Base-by-base conservation (phyloP, 2,113 vertebrate genomes). In the Sisor rabdophorus region DNA sequence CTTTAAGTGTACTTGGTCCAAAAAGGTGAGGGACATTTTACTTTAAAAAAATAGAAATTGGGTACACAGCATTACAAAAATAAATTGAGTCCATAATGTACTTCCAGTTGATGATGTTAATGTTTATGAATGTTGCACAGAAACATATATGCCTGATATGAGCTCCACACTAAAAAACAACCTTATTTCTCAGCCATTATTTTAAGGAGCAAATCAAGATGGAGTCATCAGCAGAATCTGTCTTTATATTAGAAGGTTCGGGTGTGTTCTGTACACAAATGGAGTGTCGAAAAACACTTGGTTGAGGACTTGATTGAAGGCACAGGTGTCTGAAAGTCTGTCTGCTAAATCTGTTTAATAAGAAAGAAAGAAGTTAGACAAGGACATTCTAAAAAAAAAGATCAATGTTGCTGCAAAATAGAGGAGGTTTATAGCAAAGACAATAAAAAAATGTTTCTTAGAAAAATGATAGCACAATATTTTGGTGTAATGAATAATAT, bases 11-110 rank as follows among this genome's bases (percentile, higher is more conserved):
- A 26, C 67, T 52, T 73, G 3, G 30, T 53, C 48, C 20, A 13
- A 72, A 15, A n/a, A 22, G 22, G n/a, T 10, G 48, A 59, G 24
- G 36, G 71, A 19, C 55, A 69, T 56, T 64, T 63, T 54, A 12
- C 84, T 86, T 86, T 90, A 92, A 86, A 90, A 92, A 92, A 92
- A 92, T 92, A 90, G 75, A 89, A 87, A 87, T 87, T 83, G 89
- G 86, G 87, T 85, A 83, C 87, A 85, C 80, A 73, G 85, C 19
- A 11, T 88, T 90, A 90, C 78, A 90, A 90, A 92, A 91, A 91
- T 90, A 90, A 89, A 88, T 56, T 76, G 79, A 88, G 56, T 87
- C 83, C 83, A 81, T 52, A 82, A 81, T 89, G 80, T 76, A 84
- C 79, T 74, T 85, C 87, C 86, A 88, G 85, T 82, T 11, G 79